Conservation (phyloP, 2,113 vertebrate species). For the Pluvialis apricaria region DNA sequence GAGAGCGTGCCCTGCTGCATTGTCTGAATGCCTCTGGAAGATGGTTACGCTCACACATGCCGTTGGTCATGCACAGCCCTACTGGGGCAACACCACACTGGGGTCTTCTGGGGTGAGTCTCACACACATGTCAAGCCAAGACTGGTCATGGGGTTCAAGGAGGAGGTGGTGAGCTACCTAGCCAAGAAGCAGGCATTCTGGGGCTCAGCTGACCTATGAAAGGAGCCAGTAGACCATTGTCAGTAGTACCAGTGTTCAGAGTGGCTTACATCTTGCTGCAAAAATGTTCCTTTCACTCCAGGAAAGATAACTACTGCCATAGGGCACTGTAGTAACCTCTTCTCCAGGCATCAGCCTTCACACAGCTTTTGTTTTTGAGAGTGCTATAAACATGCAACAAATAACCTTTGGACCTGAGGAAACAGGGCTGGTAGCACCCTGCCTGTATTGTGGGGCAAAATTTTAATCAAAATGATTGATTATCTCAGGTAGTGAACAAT, state of each 20-base stretch:
- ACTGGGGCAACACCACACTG: rapidly evolving
- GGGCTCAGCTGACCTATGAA: background rate
- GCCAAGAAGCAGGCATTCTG: background rate
- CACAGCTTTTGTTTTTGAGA: background rate
- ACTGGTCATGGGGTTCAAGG: background rate
- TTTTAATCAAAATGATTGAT: background rate
- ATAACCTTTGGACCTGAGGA: background rate
- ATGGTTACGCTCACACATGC: rapidly evolving
- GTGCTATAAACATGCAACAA: background rate
- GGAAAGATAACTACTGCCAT: background rate
- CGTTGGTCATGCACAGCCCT: background rate
- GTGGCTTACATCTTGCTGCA: background rate
- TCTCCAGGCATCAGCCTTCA: background rate
- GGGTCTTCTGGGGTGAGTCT: background rate
- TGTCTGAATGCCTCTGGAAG: background rate
- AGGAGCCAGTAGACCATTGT: background rate
- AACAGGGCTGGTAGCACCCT: background rate
- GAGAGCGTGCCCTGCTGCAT: background rate
- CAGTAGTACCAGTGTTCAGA: background rate
- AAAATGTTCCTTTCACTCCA: background rate
- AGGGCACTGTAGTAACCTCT: background rate
- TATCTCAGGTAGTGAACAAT: background rate
- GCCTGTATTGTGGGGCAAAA: background rate
- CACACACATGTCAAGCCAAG: background rate
- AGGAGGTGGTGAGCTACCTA: background rate